These are phyloP conservation scores for Drosophila picticornis DNA, from an alignment of 2,888 invertebrate species.

Conservation along the genomic window DNA sequence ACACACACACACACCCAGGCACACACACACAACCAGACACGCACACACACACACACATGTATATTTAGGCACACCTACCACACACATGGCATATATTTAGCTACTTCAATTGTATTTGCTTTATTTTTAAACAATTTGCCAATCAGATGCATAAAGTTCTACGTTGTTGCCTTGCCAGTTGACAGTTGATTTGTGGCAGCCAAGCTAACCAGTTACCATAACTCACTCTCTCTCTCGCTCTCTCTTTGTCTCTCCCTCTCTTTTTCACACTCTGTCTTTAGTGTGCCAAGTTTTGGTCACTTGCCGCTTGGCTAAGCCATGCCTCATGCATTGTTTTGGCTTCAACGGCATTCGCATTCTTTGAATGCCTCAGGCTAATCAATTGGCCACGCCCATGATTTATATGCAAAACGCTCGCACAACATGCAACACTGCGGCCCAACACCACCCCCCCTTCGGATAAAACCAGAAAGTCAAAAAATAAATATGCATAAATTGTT, in stretches of 20 bases:
- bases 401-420: not conserved
- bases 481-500: constrained; percentile 10
- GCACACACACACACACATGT: constrained; percentile 8
- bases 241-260: not conserved
- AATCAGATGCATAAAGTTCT: constrained; percentile 49
- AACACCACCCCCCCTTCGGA: not conserved
- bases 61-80: constrained; percentile 5
- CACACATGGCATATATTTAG: not conserved
- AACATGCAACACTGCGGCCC: not conserved
- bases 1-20: constrained; percentile 18
- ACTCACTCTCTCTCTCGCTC: not conserved
- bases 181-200: constrained; percentile 28
- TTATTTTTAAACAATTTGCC: constrained; percentile 66
- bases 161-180: constrained; percentile 12
- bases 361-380: constrained; percentile 19
- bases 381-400: constrained; percentile 30
- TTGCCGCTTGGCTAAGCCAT: constrained; percentile 47
- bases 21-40: constrained; percentile 9
- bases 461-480: not conserved
- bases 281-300: constrained; percentile 59
- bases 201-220: not conserved
- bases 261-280: constrained; percentile 5
- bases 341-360: constrained; percentile 42
- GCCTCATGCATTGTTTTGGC: constrained; percentile 55
- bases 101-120: constrained; percentile 35